Percentiles rank a stretch among this genome's conserved stretches.
phyloP scores from a whole-genome alignment of 2,888 invertebrate species.

The Salpingus planirostris region DNA sequence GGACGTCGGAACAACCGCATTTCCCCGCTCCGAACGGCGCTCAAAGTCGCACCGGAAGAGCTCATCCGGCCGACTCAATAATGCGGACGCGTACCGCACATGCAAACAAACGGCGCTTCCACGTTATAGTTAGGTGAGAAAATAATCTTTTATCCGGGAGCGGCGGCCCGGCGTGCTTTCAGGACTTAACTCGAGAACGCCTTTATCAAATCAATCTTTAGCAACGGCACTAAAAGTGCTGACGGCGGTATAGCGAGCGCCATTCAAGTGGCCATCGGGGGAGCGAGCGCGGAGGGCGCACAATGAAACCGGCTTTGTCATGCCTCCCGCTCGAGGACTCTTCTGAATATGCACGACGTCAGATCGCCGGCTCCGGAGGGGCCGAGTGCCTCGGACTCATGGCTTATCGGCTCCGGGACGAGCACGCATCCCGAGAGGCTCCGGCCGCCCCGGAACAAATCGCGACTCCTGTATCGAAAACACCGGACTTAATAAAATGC shows the following conservation, averaged over 20 bases:
- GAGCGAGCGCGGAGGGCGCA: slow-evolving; percentile 26
- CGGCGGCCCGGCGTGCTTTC: slow-evolving; percentile 23
- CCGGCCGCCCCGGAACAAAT: background rate
- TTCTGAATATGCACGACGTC: slow-evolving; percentile 27
- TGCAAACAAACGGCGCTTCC: slow-evolving; percentile 14
- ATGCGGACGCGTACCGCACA: slow-evolving; percentile 5
- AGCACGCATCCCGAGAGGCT: background rate
- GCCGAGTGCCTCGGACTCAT: background rate
- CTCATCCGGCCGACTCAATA: slow-evolving; percentile 3
- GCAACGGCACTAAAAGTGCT: slow-evolving; percentile 37
- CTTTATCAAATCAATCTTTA: slow-evolving; percentile 41
- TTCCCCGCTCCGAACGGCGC: no score
- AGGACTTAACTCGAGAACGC: slow-evolving; percentile 31
- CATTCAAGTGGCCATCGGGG: slow-evolving; percentile 34
- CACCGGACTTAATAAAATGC: no score
- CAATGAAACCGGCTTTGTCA: slow-evolving; percentile 35
- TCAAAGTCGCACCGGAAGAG: no score
- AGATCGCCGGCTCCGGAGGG: slow-evolving; percentile 7
- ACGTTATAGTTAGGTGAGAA: slow-evolving; percentile 22
- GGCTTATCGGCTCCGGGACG: background rate
- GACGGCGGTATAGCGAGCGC: slow-evolving; percentile 35
- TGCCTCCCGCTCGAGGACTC: slow-evolving; percentile 31
- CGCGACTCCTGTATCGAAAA: no score
- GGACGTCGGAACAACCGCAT: no score
- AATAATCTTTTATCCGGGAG: slow-evolving; percentile 26